Percentiles rank a stretch among this genome's conserved stretches.
phyloP scores from a whole-genome alignment of 23 tunicate species.

The Ciona savignyi region DNA sequence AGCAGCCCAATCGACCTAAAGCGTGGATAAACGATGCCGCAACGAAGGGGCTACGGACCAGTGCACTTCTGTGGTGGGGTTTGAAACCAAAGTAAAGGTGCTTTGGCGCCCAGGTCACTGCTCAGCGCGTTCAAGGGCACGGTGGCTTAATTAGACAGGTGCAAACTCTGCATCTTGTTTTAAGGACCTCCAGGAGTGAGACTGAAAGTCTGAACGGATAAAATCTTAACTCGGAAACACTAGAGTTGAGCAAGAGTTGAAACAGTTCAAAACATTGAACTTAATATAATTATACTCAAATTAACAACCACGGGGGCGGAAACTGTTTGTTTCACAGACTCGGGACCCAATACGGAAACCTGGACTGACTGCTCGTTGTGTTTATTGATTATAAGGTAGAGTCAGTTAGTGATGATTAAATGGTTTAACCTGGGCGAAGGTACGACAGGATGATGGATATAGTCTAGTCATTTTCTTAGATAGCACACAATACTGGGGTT shows the following conservation, averaged over 20 bases:
- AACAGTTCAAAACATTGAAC: too few relatives aligned
- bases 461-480: not conserved
- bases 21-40: slow-evolving; percentile 1
- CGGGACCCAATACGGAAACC: not conserved
- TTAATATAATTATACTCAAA: too few relatives aligned
- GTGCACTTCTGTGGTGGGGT: not conserved
- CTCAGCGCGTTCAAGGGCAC: slow-evolving; percentile 1
- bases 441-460: not conserved
- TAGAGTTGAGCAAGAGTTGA: too few relatives aligned
- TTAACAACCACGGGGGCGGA: slow-evolving; percentile 1
- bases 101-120: not conserved
- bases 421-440: not conserved
- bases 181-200: too few relatives aligned
- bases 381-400: not conserved
- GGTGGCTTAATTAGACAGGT: not conserved
- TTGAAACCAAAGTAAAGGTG: not conserved
- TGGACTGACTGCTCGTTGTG: not conserved
- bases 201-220: too few relatives aligned
- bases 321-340: not conserved
- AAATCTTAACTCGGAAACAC: too few relatives aligned
- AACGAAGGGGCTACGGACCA: not conserved
- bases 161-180: too few relatives aligned
- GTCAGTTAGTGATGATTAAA: not conserved
- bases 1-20: not conserved
- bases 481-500: not conserved